A percentile compares a stretch with the other conserved stretches of the same genome.
These are phyloP conservation scores for Osmoderma eremita DNA, from an alignment of 2,888 invertebrate genomes.

Conservation along the genomic window DNA sequence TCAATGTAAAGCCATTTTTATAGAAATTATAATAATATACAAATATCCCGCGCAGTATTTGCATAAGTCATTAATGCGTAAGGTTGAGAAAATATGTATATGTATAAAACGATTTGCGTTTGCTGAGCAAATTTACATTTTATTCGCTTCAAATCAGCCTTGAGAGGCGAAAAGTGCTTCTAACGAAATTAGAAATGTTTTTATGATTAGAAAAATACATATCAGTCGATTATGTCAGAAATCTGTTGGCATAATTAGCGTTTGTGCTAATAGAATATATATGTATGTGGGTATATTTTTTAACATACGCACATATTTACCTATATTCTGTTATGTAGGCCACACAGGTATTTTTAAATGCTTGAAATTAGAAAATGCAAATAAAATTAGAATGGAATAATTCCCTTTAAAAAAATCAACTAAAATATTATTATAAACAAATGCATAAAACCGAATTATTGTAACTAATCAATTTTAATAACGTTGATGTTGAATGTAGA, in stretches of 20 bases:
- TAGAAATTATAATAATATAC: background rate
- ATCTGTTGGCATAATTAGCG: background rate
- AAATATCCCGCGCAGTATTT: constrained; percentile 4
- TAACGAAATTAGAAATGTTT: constrained; percentile 11
- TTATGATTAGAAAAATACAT: constrained; percentile 18
- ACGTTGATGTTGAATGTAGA: too few species aligned
- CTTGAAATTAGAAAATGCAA: too few species aligned
- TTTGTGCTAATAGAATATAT: background rate
- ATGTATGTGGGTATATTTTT: background rate
- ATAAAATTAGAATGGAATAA: too few species aligned
- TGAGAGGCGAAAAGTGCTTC: constrained; percentile 14
- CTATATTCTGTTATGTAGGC: too few species aligned
- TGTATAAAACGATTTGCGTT: background rate
- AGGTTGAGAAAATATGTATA: background rate
- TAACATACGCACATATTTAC: background rate
- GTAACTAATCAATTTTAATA: too few species aligned
- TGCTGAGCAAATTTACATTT: constrained; percentile 22
- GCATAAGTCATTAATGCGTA: background rate
- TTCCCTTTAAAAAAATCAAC: too few species aligned
- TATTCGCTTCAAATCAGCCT: constrained; percentile 16
- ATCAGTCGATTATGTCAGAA: background rate
- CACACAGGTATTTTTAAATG: too few species aligned
- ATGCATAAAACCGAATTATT: too few species aligned
- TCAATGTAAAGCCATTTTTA: background rate
- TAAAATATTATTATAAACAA: too few species aligned